Evolutionary conservation across 2,113 vertebrate genomes (phyloP).

Genomic region (Mormoops blainvillei): DNA sequence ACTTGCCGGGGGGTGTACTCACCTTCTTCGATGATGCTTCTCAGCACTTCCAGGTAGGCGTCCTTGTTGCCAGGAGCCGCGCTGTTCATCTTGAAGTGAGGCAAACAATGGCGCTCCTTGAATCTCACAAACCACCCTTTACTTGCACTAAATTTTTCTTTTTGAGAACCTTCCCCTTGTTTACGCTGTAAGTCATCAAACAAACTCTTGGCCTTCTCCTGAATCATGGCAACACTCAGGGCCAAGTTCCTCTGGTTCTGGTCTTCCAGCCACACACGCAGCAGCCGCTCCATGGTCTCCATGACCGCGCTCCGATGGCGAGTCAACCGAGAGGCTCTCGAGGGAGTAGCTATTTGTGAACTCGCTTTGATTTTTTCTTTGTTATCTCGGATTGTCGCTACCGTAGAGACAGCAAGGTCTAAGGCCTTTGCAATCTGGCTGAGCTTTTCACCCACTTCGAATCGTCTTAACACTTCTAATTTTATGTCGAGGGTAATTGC

Average conservation of each 20-base stretch:
- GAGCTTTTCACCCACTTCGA: slow-evolving; percentile 12
- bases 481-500: not conserved
- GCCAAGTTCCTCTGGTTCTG: not conserved
- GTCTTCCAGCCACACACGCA: slow-evolving; percentile 15
- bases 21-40: not conserved
- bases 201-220: slow-evolving; percentile 36
- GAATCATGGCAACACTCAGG: not conserved
- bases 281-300: not conserved
- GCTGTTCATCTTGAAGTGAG: not conserved
- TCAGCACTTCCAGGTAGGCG: not conserved
- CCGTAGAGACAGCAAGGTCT: not conserved
- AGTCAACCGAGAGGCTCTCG: not conserved
- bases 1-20: slow-evolving; percentile 9
- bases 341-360: not conserved
- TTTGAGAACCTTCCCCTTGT: not conserved
- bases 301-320: not conserved
- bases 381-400: not conserved
- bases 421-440: not conserved
- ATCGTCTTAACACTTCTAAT: not conserved
- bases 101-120: not conserved
- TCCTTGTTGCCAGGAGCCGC: not conserved
- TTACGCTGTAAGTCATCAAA: not conserved
- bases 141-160: slow-evolving; percentile 14
- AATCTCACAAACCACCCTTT: slow-evolving; percentile 33
- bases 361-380: not conserved